These are phyloP conservation scores for Noctua pronuba DNA, from an alignment of 2,888 invertebrate species.

Conservation along the genomic window DNA sequence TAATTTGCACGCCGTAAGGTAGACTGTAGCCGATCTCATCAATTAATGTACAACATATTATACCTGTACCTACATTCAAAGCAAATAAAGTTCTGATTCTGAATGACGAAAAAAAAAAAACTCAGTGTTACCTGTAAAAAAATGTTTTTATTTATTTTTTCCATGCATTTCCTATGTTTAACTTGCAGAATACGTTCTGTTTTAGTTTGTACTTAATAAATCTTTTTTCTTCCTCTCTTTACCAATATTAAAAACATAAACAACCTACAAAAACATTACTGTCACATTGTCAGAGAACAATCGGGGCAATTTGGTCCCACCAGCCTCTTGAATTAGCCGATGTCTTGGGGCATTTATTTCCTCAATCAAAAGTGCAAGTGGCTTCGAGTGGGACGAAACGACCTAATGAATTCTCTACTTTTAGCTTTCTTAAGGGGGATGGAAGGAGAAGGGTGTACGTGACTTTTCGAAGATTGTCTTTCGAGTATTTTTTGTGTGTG, in stretches of 20 bases:
- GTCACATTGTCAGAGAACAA: slow-evolving; percentile 77
- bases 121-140: too few relatives aligned
- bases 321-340: slow-evolving; percentile 84
- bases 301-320: slow-evolving; percentile 79
- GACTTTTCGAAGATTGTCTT: slow-evolving; percentile 67
- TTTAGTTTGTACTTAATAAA: neutral
- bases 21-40: too few relatives aligned
- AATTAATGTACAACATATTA: too few relatives aligned
- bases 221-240: neutral
- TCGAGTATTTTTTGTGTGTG: slow-evolving; percentile 21
- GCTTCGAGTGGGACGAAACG: slow-evolving; percentile 84
- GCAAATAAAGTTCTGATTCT: too few relatives aligned
- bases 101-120: too few relatives aligned
- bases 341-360: slow-evolving; percentile 86
- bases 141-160: too few relatives aligned
- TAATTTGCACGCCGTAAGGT: too few relatives aligned
- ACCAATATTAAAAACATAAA: slow-evolving; percentile 66
- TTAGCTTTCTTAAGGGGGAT: slow-evolving; percentile 73
- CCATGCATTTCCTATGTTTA: too few relatives aligned
- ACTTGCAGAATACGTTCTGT: neutral
- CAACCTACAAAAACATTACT: slow-evolving; percentile 71
- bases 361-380: slow-evolving; percentile 88
- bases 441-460: slow-evolving; percentile 67
- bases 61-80: too few relatives aligned
- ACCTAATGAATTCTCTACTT: slow-evolving; percentile 87